A percentile compares a stretch with the other conserved stretches of the same genome.
These are phyloP conservation scores for Acrossocheilus wenchowensis DNA, from an alignment of 2,797 vertebrate species.

Conservation along the genomic window DNA sequence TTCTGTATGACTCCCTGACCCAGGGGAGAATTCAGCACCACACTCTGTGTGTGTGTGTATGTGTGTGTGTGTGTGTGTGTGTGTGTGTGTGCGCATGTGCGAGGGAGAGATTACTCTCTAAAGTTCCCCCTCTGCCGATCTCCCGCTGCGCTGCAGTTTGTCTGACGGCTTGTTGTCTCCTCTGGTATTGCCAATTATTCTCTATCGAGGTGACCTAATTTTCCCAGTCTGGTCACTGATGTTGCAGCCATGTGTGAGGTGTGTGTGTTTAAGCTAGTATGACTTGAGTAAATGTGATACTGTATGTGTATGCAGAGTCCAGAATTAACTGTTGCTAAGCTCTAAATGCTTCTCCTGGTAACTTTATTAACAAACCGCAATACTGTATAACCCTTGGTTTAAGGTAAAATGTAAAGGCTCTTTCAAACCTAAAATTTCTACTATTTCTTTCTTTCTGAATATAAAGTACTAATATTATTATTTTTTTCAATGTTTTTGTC, in stretches of 20 bases:
- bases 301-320: not conserved
- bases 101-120: conserved; percentile 50
- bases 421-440: not conserved
- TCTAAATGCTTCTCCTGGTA: not conserved
- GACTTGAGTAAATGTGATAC: conserved; percentile 27
- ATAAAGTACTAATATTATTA: not conserved
- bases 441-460: not conserved
- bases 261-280: conserved; percentile 27
- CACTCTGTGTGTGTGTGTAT: conserved; percentile 40
- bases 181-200: conserved; percentile 61
- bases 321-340: not conserved
- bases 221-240: conserved; percentile 48
- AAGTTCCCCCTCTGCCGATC: conserved; percentile 54
- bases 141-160: conserved; percentile 55
- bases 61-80: conserved; percentile 31
- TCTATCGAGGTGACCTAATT: conserved; percentile 63
- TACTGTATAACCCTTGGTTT: conserved; percentile 5
- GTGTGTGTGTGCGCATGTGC: conserved; percentile 7
- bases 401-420: not conserved
- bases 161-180: conserved; percentile 59
- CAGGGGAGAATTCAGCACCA: conserved; percentile 59
- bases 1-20: conserved; percentile 35
- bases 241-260: conserved; percentile 34
- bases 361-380: not conserved
- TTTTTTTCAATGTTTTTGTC: not conserved